Conservation (phyloP, 2,888 invertebrate genomes). For the Onchidella celtica region DNA sequence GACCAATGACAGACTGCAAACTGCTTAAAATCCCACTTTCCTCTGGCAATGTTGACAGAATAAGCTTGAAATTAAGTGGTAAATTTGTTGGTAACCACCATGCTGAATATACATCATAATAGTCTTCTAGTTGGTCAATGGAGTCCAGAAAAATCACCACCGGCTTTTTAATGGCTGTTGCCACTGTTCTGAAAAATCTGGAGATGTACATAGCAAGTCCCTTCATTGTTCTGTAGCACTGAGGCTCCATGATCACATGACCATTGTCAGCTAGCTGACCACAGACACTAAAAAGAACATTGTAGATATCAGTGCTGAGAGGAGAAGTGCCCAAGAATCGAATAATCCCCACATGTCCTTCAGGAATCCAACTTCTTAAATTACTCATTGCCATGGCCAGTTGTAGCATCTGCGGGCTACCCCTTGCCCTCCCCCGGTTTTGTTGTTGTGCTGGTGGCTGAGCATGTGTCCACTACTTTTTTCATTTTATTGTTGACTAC, state of each 20-base stretch:
- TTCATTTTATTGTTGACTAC: too few relatives aligned
- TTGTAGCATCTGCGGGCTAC: too few relatives aligned
- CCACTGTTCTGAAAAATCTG: conserved; percentile 65
- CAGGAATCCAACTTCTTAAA: conserved; percentile 62
- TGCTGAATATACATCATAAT: conserved; percentile 60
- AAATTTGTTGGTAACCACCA: conserved; percentile 71
- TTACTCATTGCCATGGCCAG: conserved; percentile 73
- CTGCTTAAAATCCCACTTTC: conserved; percentile 66
- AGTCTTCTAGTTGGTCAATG: conserved; percentile 72
- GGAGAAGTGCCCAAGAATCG: conserved; percentile 72
- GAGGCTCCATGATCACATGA: conserved; percentile 69
- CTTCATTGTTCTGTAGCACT: conserved; percentile 64
- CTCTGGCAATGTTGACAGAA: conserved; percentile 71
- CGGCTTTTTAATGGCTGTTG: conserved; percentile 62
- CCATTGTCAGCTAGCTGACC: conserved; percentile 68
- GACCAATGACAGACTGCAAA: conserved; percentile 59
- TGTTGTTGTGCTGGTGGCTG: too few relatives aligned
- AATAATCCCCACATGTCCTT: conserved; percentile 50
- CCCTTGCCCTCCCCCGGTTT: too few relatives aligned
- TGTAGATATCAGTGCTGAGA: conserved; percentile 61
- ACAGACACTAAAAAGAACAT: conserved; percentile 65
- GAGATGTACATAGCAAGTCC: conserved; percentile 65
- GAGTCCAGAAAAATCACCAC: conserved; percentile 75
- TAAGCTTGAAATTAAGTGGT: conserved; percentile 70
- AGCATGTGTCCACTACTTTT: too few relatives aligned